phyloP scores from a whole-genome alignment of 2,888 invertebrate genomes.

The Petrolisthes cinctipes region DNA sequence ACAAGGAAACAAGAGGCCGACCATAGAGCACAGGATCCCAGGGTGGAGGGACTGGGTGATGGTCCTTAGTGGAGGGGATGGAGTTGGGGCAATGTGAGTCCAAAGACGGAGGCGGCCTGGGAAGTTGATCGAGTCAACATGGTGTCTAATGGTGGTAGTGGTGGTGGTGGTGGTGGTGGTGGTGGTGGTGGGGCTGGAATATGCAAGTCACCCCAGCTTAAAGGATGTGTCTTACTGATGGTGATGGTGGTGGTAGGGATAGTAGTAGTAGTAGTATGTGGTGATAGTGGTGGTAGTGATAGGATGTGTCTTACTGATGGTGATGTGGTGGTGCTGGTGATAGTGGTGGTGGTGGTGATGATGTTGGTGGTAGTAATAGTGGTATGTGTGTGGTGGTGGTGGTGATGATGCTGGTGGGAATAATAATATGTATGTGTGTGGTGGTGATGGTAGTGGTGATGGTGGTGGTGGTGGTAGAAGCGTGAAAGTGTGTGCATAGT shows the following conservation, averaged over 20 bases:
- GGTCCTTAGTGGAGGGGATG: not conserved
- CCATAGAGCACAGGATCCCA: not conserved
- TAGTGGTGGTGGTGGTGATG: no score
- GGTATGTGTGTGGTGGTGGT: no score
- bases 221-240: conserved; percentile 10
- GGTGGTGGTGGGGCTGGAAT: not conserved
- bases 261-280: no score
- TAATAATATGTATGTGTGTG: no score
- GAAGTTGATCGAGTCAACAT: conserved; percentile 42
- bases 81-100: not conserved
- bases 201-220: conserved; percentile 40
- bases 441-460: no score
- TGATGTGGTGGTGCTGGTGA: not conserved
- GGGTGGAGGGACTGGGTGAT: not conserved
- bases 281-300: no score
- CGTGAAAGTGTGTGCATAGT: no score
- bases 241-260: not conserved
- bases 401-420: no score
- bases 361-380: no score
- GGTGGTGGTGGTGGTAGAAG: no score
- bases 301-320: conserved; percentile 34
- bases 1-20: no score
- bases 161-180: not conserved
- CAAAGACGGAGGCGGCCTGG: not conserved
- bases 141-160: conserved; percentile 36